phyloP scores from a whole-genome alignment of 1,140 invertebrate species.

The Pseudomyrmex concolor region DNA sequence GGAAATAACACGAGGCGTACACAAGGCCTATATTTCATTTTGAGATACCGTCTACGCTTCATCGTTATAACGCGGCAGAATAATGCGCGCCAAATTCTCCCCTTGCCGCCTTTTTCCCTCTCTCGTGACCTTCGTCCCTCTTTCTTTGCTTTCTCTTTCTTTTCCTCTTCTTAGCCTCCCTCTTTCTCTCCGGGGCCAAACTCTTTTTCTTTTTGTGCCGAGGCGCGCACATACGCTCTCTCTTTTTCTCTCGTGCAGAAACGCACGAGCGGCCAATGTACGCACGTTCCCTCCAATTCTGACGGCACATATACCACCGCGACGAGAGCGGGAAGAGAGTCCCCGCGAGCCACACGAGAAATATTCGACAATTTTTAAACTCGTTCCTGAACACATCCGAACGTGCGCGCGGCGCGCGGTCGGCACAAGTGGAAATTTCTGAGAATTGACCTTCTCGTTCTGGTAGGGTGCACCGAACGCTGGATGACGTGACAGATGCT shows the following conservation, averaged over 20 bases:
- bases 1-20: background rate
- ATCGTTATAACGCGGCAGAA: slow-evolving; percentile 53
- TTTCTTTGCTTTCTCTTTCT: slow-evolving; percentile 35
- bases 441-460: slow-evolving; percentile 74
- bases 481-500: slow-evolving; percentile 45
- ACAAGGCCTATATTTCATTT: background rate
- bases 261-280: slow-evolving; percentile 35
- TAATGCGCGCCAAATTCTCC: slow-evolving; percentile 58
- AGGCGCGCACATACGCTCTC: slow-evolving; percentile 45
- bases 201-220: slow-evolving; percentile 40
- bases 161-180: slow-evolving; percentile 5
- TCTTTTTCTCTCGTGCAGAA: slow-evolving; percentile 47
- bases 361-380: slow-evolving; percentile 84
- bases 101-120: slow-evolving; percentile 51
- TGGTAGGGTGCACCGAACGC: slow-evolving; percentile 46
- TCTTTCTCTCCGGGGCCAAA: slow-evolving; percentile 24
- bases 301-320: slow-evolving; percentile 50
- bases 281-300: slow-evolving; percentile 41
- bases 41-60: background rate
- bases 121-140: slow-evolving; percentile 61
- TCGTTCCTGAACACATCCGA: slow-evolving; percentile 82
- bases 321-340: slow-evolving; percentile 16
- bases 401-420: slow-evolving; percentile 67
- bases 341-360: slow-evolving; percentile 69
- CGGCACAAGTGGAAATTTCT: slow-evolving; percentile 78